Evolutionary conservation across 1,140 invertebrate species (phyloP), one percentile per base, ranked within the genome.

Genomic region (Acromyrmex echinatior): DNA sequence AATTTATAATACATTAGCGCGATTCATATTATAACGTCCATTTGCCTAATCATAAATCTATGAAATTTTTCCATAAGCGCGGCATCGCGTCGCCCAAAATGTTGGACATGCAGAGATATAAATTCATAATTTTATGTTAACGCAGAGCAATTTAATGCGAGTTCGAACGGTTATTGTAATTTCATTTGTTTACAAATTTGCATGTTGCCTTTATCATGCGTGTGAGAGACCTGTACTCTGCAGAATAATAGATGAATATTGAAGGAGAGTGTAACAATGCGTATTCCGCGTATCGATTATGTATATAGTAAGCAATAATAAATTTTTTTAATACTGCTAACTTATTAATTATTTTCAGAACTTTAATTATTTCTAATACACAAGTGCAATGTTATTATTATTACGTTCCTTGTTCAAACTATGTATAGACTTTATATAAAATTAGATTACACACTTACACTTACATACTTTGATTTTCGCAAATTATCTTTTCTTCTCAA

Each of bases 141-240:
- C 70, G 39, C 16, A 28, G 28, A 49, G 18, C 39, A 76, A 84
- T 84, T 81, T 62, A 76, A 76, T 10, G 56, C 39, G 35, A 74
- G 18, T 58, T 62, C 28, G 25, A 58, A 31, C 39, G 56, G 39
- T 74, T 82, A 84, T 84, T 80, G 31, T 53, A 80, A 80, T 68
- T 76, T 39, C 45, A 58, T 84, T 84, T 84, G 80, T 84, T 62
- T 84, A 74, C 80, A 74, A 62, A 84, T 84, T 84, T 84, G 28
- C 56, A 74, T 76, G 56, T 49, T 62, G 49, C 80, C 14, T 63
- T 76, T 84, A 60, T 51, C 70, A 10, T 56, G 18, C 7, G 14
- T 1, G 12, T 31, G 39, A 71, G 31, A 12, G 65, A 81, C 21
- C n/a, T 25, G 35, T 63, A 76, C 51, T 62, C 49, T 63, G 39